phyloP scores from a whole-genome alignment of 2,113 vertebrate genomes.

The Python bivittatus region DNA sequence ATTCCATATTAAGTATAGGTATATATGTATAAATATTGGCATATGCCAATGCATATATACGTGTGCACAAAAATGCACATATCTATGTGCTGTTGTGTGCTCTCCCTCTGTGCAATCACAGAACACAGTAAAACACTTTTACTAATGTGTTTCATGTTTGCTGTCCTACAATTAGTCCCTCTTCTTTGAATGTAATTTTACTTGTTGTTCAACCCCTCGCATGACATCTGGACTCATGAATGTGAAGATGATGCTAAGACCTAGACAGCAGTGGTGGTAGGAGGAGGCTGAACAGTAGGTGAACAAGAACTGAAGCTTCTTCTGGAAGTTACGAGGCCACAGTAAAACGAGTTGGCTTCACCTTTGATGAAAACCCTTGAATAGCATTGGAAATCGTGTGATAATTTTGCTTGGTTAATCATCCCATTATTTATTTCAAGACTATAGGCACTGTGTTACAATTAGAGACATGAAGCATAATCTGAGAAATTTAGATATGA shows the following conservation, averaged over 20 bases:
- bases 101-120: slow-evolving; percentile 48
- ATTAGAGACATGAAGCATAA: slow-evolving; percentile 71
- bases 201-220: slow-evolving; percentile 81
- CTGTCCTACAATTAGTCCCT: slow-evolving; percentile 83
- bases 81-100: background rate
- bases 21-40: background rate
- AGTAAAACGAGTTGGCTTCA: slow-evolving; percentile 78
- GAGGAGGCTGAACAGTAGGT: background rate
- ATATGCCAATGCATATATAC: background rate
- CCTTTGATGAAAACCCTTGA: slow-evolving; percentile 82
- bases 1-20: slow-evolving; percentile 65
- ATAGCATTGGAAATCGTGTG: slow-evolving; percentile 72
- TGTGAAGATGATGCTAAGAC: slow-evolving; percentile 75
- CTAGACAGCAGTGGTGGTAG: background rate
- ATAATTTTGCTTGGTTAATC: slow-evolving; percentile 81
- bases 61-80: background rate
- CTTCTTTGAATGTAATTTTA: slow-evolving; percentile 84
- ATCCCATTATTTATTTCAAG: slow-evolving; percentile 83
- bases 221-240: slow-evolving; percentile 79
- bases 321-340: slow-evolving; percentile 68
- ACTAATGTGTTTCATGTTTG: slow-evolving; percentile 69
- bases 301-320: slow-evolving; percentile 72
- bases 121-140: slow-evolving; percentile 78
- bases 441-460: slow-evolving; percentile 72
- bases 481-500: slow-evolving; percentile 73